phyloP scores from a whole-genome alignment of 2,113 vertebrate genomes.

The Pedionomus torquatus region DNA sequence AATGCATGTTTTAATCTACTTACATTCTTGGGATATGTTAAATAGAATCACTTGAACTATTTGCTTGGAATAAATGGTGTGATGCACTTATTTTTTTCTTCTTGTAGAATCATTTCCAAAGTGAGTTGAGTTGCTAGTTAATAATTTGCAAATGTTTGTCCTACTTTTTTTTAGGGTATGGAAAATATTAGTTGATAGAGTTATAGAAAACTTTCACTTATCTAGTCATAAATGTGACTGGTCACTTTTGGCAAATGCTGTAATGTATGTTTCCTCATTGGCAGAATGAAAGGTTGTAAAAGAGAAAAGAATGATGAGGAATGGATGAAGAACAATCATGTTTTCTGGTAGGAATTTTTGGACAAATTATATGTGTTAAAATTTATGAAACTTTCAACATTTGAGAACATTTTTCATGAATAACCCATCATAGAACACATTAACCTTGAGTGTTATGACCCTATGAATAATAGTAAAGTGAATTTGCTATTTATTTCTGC shows the following conservation, averaged over 20 bases:
- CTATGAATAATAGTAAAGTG: not conserved
- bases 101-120: not conserved
- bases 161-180: not conserved
- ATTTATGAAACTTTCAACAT: conserved; percentile 7
- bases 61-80: not conserved
- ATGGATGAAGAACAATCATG: not conserved
- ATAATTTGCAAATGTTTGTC: not conserved
- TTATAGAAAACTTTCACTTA: not conserved
- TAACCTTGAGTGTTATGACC: not conserved
- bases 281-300: not conserved
- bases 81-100: not conserved
- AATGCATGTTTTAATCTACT: not conserved
- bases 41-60: not conserved
- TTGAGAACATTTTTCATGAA: conserved; percentile 1
- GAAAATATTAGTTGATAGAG: not conserved
- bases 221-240: not conserved
- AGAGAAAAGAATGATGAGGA: not conserved
- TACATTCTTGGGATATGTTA: not conserved
- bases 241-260: not conserved
- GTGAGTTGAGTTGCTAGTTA: not conserved
- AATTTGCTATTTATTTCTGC: conserved; percentile 5
- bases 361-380: not conserved
- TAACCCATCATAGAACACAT: not conserved
- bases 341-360: not conserved
- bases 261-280: not conserved